These are phyloP conservation scores for Cladopsammia gracilis DNA, from an alignment of 64 coral and sea anemone genomes.

Conservation along the genomic window DNA sequence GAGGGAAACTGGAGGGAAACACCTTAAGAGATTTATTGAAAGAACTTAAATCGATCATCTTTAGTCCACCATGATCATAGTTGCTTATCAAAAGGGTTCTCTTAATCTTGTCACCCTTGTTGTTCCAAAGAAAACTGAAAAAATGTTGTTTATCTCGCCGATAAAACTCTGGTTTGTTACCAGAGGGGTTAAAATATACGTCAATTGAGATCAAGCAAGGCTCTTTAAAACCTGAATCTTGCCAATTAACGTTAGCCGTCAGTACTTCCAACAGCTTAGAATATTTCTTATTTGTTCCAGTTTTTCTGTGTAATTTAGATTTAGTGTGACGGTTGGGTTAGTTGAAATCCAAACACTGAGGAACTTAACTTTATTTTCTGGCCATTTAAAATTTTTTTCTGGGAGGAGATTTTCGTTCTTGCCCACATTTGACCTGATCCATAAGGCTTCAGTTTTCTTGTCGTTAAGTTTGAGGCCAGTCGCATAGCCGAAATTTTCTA, in stretches of 20 bases:
- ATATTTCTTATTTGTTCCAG: conserved; percentile 11
- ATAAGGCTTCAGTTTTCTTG: conserved; percentile 43
- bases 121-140: conserved; percentile 32
- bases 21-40: conserved; percentile 34
- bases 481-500: too few species aligned
- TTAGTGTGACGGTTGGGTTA: neutral
- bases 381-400: neutral
- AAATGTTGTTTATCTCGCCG: conserved; percentile 16
- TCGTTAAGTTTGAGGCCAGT: conserved; percentile 33
- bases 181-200: conserved; percentile 20
- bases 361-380: conserved; percentile 7
- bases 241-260: conserved; percentile 14
- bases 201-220: neutral
- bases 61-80: neutral
- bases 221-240: conserved; percentile 44
- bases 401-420: neutral
- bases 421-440: conserved; percentile 37
- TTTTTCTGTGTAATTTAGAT: conserved; percentile 41
- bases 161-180: conserved; percentile 14
- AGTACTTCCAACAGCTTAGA: conserved; percentile 20
- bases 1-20: too few species aligned
- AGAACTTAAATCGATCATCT: conserved; percentile 4
- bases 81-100: conserved; percentile 20
- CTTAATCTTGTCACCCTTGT: conserved; percentile 23
- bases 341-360: conserved; percentile 27